A percentile compares a stretch with the other conserved stretches of the same genome.
phyloP scores from a whole-genome alignment of 1,140 invertebrate species.

The Bombus difficillimus region DNA sequence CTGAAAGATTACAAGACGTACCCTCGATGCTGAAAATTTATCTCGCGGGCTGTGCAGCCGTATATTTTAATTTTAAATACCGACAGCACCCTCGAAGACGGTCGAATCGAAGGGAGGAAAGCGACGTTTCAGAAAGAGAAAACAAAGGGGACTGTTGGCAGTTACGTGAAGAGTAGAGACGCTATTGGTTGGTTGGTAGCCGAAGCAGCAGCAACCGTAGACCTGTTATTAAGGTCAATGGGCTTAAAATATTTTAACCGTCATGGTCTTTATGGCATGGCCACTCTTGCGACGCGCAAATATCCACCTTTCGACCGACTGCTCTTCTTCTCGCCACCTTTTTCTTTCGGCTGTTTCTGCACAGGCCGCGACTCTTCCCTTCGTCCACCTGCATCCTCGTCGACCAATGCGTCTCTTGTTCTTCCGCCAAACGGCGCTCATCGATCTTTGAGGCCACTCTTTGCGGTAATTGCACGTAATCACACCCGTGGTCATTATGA shows the following conservation, averaged over 20 bases:
- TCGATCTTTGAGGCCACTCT: conserved; percentile 63
- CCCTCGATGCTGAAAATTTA: not conserved
- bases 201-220: conserved; percentile 56
- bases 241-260: conserved; percentile 72
- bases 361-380: not conserved
- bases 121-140: not conserved
- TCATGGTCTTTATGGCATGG: conserved; percentile 66
- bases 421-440: conserved; percentile 62
- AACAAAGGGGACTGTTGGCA: conserved; percentile 35
- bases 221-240: conserved; percentile 73
- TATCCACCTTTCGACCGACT: conserved; percentile 66
- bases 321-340: conserved; percentile 29
- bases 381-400: conserved; percentile 36
- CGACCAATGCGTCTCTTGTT: conserved; percentile 19
- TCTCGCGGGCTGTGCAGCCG: not conserved
- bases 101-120: not conserved
- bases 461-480: conserved; percentile 73
- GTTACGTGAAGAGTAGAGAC: not conserved
- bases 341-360: conserved; percentile 10
- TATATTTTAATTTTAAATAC: conserved; percentile 12
- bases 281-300: conserved; percentile 56
- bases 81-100: not conserved
- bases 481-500: conserved; percentile 68
- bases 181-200: conserved; percentile 52
- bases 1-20: not conserved